Evolutionary conservation across 2,113 vertebrate species (phyloP).

Genomic region (Notiomystis cincta): DNA sequence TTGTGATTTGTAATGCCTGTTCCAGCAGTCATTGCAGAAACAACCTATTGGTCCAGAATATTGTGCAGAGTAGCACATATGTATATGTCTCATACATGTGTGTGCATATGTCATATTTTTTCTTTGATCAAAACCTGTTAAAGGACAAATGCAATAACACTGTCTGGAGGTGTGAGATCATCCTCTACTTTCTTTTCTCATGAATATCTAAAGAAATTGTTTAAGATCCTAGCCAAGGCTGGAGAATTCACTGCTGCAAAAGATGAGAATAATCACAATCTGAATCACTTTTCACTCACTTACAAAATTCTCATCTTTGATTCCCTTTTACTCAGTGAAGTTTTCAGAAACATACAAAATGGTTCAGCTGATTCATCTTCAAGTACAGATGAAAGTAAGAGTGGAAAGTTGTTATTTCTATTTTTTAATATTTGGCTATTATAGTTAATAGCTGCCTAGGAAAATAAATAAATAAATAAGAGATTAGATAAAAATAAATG

Average conservation of each 20-base stretch:
- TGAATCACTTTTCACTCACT: neutral
- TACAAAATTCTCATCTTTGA: neutral
- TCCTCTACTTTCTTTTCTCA: neutral
- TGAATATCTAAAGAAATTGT: neutral
- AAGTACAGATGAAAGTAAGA: neutral
- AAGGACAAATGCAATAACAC: neutral
- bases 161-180: neutral
- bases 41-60: neutral
- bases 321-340: neutral
- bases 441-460: neutral
- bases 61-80: neutral
- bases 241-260: neutral
- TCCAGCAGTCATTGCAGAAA: neutral
- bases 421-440: neutral
- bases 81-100: neutral
- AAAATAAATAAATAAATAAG: neutral
- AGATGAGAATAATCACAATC: neutral
- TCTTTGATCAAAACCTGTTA: neutral
- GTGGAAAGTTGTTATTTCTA: neutral
- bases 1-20: neutral
- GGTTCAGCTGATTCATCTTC: neutral
- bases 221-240: neutral
- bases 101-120: neutral
- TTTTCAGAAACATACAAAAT: neutral
- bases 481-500: conserved; percentile 36